Conservation (phyloP, 1,140 invertebrate genomes). For the Drosophila miranda region DNA sequence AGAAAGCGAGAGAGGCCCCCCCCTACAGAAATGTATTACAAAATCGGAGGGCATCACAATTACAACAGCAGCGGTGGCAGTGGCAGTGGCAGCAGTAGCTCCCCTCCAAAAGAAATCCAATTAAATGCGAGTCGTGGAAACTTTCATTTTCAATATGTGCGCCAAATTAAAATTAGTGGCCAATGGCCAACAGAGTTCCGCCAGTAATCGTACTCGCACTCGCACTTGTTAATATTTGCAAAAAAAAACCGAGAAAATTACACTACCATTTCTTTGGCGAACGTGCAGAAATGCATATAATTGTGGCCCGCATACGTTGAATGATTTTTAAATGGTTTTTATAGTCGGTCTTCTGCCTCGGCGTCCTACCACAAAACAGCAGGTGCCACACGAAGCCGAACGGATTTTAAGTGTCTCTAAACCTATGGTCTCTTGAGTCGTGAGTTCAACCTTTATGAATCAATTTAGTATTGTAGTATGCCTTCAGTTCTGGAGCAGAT, state of each 20-base stretch:
- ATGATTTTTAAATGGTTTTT: conserved; percentile 63
- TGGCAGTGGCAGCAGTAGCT: no score
- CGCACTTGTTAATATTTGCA: conserved; percentile 35
- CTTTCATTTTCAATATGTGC: conserved; percentile 79
- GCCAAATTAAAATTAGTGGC: conserved; percentile 72
- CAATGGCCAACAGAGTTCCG: conserved; percentile 15
- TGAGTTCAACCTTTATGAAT: conserved; percentile 6
- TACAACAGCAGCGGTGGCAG: conserved; percentile 36
- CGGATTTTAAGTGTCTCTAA: conserved; percentile 49
- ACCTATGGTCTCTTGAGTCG: conserved; percentile 6
- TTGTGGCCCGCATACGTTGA: conserved; percentile 65
- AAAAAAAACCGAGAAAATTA: conserved; percentile 21
- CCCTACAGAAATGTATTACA: conserved; percentile 51
- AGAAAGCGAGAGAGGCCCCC: conserved; percentile 51
- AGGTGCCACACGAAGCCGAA: conserved; percentile 51
- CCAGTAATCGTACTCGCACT: no score
- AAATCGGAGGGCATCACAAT: conserved; percentile 66
- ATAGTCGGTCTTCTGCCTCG: conserved; percentile 18
- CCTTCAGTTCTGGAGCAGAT: conserved; percentile 10
- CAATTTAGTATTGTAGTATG: background rate
- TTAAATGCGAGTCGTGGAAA: conserved; percentile 73
- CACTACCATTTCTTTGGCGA: conserved; percentile 43
- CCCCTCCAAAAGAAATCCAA: conserved; percentile 57
- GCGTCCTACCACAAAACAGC: conserved; percentile 7
- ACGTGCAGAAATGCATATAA: conserved; percentile 78